Conservation (phyloP, 2,797 vertebrate species). For the Hydrophis major region DNA sequence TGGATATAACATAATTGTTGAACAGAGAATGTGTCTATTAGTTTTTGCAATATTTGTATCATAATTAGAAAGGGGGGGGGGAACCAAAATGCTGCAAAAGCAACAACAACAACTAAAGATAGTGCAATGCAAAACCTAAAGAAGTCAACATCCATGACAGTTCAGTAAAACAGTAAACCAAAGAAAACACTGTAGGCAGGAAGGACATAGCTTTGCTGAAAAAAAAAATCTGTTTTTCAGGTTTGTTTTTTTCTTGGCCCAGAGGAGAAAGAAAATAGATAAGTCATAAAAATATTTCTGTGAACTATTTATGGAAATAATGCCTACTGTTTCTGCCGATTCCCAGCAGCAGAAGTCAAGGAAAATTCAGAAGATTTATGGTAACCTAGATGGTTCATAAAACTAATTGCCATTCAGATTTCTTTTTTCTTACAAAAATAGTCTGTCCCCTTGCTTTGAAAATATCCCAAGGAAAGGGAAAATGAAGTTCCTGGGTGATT, state of each 20-base stretch:
- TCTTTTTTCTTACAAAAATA: background rate
- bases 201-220: background rate
- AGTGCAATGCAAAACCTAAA: background rate
- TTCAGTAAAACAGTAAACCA: background rate
- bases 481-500: background rate
- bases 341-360: background rate
- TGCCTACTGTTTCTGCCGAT: background rate
- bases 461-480: background rate
- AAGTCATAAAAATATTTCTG: background rate
- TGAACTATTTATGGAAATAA: background rate
- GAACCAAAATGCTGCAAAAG: background rate
- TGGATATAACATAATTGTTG: background rate
- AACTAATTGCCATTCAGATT: background rate
- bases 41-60: background rate
- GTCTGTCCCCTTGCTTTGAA: background rate
- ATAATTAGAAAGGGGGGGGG: background rate
- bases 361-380: background rate
- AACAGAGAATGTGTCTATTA: background rate
- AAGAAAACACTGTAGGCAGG: background rate
- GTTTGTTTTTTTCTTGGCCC: background rate
- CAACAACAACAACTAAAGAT: background rate
- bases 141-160: background rate
- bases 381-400: background rate
- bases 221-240: background rate
- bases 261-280: background rate